Conservation (phyloP, 1,140 invertebrate species). For the Olivierus martensii region DNA sequence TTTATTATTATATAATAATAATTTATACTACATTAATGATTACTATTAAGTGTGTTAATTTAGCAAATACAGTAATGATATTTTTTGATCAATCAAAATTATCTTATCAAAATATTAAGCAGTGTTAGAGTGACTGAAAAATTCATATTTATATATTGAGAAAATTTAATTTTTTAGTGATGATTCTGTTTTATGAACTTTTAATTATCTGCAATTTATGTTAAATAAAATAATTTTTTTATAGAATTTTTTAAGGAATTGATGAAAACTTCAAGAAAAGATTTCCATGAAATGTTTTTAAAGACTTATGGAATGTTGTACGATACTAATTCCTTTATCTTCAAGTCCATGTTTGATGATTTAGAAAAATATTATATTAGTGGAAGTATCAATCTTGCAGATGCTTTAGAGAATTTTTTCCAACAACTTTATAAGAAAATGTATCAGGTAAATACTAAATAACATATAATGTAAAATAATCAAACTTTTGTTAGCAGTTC, state of each 20-base stretch:
- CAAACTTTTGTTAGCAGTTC: too few relatives aligned
- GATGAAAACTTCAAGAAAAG: conserved; percentile 60
- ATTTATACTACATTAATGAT: too few relatives aligned
- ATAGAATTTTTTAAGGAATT: conserved; percentile 74
- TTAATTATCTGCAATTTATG: too few relatives aligned
- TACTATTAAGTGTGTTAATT: too few relatives aligned
- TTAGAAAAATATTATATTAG: conserved; percentile 77
- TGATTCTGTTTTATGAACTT: neutral
- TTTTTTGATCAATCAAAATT: too few relatives aligned
- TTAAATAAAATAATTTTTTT: too few relatives aligned
- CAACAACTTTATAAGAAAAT: conserved; percentile 84
- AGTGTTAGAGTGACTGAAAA: neutral
- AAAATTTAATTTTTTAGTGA: neutral
- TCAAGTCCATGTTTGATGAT: conserved; percentile 77
- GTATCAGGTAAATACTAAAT: conserved; percentile 49
- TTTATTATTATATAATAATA: too few relatives aligned
- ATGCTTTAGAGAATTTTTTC: conserved; percentile 86
- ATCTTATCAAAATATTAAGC: too few relatives aligned
- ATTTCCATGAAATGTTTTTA: conserved; percentile 88
- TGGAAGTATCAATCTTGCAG: conserved; percentile 63
- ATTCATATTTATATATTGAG: neutral
- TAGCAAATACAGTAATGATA: too few relatives aligned
- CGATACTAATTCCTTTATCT: conserved; percentile 82
- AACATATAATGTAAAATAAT: too few relatives aligned
- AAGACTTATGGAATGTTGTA: conserved; percentile 90